Percentiles rank a stretch among this genome's conserved stretches.
These are phyloP conservation scores for Pipistrellus pygmaeus DNA, from an alignment of 2,797 vertebrate genomes.

Conservation along the genomic window DNA sequence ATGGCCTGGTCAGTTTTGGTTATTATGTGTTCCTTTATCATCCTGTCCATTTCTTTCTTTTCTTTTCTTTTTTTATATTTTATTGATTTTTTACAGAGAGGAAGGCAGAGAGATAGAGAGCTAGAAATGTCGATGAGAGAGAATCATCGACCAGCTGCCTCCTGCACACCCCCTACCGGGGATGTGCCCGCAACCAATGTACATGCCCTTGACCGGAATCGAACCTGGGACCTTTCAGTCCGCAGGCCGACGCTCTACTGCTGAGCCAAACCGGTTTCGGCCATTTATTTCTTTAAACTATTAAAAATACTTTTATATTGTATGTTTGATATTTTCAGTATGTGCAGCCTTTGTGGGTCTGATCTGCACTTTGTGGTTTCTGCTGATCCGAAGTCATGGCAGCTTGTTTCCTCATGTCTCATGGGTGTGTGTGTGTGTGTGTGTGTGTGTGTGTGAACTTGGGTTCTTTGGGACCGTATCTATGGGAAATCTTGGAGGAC, in stretches of 20 bases:
- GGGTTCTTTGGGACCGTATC: background rate
- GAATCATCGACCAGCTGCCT: too few species aligned
- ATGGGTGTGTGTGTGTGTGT: background rate
- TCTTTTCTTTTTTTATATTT: too few species aligned
- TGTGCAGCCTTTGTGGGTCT: background rate
- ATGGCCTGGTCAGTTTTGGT: background rate
- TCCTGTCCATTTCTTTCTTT: background rate
- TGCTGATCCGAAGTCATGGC: background rate
- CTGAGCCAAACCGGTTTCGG: too few species aligned
- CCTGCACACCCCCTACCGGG: too few species aligned
- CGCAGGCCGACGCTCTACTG: too few species aligned
- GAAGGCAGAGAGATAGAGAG: too few species aligned
- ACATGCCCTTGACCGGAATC: too few species aligned
- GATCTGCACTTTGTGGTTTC: background rate
- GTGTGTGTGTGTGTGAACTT: background rate
- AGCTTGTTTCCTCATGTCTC: background rate
- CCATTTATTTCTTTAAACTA: background rate
- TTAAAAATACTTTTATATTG: background rate
- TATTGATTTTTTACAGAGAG: too few species aligned
- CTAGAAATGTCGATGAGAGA: too few species aligned
- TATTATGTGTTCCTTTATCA: background rate
- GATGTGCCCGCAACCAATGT: too few species aligned
- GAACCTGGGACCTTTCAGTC: too few species aligned
- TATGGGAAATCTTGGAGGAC: background rate
- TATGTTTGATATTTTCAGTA: background rate